Evolutionary conservation across 2,888 invertebrate genomes (phyloP), one percentile per base, ranked within the genome.

Genomic region (Hemicrepidius hirtus): DNA sequence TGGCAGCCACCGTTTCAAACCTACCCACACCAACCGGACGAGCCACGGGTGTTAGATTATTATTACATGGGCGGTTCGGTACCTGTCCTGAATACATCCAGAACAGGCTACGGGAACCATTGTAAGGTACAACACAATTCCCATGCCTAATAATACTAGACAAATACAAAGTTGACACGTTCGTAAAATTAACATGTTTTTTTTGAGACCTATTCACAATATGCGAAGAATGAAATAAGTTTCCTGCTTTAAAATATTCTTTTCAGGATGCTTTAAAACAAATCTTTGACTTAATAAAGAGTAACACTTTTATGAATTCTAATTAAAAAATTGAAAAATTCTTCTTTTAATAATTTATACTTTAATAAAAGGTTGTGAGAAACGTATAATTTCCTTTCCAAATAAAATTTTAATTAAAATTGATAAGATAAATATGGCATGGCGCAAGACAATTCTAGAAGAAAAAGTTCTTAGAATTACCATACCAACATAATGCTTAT

Each of bases 61-160:
- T 73, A 73, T 28, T 37, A 53, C 70, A 71, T 75, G 73, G 74
- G 76, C 70, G 76, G 70, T 66, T 65, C 62, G 62, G 67, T 74
- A 70, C 74, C 73, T 72, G 70, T 73, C 69, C 68, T 55, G 68
- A 66, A 67, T 40, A 70, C 57, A 65, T 71, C 73, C 74, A 68
- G 70, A 70, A 44, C 44, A 13, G 28, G 67, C 40, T 32, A 68
- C 37, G 50, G 68, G 68, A 63, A 63, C 68, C 62, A 67, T 74
- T 76, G 72, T 76, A 55, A 57, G 57, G 57, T 71, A 71, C 65
- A 76, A 70, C 74, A 75, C 67, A 71, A 76, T 74, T 76, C 75
- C 63, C 41, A 40, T 57, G 16, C 57, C 57, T 50, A 67, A 64
- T 41, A 49, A 66, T 62, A 68, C 69, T 62, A 71, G 63, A 71